phyloP scores from a whole-genome alignment of 2,113 vertebrate genomes.

The Callochromis pleurospilus region DNA sequence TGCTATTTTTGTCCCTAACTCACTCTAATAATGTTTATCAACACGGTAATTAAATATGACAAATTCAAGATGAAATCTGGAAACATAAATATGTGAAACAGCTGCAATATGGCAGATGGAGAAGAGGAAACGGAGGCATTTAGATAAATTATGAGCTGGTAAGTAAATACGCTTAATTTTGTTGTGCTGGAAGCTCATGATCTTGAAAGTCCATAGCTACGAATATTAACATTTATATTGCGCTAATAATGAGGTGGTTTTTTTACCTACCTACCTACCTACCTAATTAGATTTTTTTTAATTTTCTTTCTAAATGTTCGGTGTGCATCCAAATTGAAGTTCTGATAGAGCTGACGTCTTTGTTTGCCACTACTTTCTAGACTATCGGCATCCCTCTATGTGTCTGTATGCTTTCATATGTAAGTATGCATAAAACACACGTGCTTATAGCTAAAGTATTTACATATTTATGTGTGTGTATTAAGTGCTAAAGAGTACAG shows the following conservation, averaged over 20 bases:
- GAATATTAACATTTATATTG: not conserved
- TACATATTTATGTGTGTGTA: not conserved
- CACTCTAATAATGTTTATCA: not conserved
- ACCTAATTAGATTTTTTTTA: not conserved
- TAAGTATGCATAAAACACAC: not conserved
- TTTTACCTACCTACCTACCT: too few species aligned
- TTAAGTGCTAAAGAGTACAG: not conserved
- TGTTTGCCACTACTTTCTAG: constrained; percentile 23
- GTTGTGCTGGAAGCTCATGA: not conserved
- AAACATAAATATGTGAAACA: not conserved
- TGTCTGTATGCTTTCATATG: not conserved
- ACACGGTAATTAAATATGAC: not conserved
- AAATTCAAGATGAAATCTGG: constrained; percentile 1
- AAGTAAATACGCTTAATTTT: not conserved
- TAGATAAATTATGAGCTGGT: not conserved
- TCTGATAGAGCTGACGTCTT: not conserved
- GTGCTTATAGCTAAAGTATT: not conserved
- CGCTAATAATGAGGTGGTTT: not conserved
- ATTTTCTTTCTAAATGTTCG: not conserved
- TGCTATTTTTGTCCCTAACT: not conserved
- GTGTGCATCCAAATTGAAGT: not conserved
- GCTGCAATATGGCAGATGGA: not conserved
- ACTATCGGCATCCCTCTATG: not conserved
- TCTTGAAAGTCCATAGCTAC: not conserved
- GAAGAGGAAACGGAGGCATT: not conserved